Base-by-base conservation (phyloP, 2,113 vertebrate genomes). In the Ammospiza caudacuta region DNA sequence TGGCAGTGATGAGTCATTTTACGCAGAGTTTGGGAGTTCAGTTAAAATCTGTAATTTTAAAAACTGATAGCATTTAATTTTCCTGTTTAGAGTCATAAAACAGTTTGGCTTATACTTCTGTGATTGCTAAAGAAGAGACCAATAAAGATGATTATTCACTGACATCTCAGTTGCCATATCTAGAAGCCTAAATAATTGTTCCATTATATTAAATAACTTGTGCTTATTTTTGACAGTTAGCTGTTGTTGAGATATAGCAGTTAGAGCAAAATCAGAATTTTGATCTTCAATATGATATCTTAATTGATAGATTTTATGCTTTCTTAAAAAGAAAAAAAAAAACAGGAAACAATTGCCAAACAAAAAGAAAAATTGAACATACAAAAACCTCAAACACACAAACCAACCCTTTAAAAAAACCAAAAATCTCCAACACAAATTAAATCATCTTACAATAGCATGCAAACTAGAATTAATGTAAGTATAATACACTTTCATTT, bases 181-280 rank as follows among this genome's bases (percentile, higher is more conserved):
- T 57, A 84, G 24, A 21, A 87, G 23, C 6, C 78, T n/a, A 15
- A 93, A 94, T 81, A 91, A 44, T 89, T 55, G 29, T 49, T 92
- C 29, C 19, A 59, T 84, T 92, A 57, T 82, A 52, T 85, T 87
- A 90, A 92, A 70, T 76, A 96, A 81, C 16, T 75, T 92, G 29
- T 11, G 80, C 17, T 51, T 90, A 19, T 84, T 77, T 39, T 82
- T 94, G 29, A 11, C 58, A 75, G 11, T 58, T 51, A 94, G 10
- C 16, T 94, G 25, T 41, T 83, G 19, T 82, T 51, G 11, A 70
- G 31, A 21, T 43, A 74, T 3, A 2, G 24, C 31, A 22, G 3
- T 76, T 12, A 66, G 13, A 61, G 2, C 3, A 11, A 75, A 92
- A 83, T 77, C 10, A 43, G 25, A 66, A 58, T 85, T 89, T 80